These are phyloP conservation scores for Aplysia californica DNA, from an alignment of 1,140 invertebrate genomes.

Conservation along the genomic window DNA sequence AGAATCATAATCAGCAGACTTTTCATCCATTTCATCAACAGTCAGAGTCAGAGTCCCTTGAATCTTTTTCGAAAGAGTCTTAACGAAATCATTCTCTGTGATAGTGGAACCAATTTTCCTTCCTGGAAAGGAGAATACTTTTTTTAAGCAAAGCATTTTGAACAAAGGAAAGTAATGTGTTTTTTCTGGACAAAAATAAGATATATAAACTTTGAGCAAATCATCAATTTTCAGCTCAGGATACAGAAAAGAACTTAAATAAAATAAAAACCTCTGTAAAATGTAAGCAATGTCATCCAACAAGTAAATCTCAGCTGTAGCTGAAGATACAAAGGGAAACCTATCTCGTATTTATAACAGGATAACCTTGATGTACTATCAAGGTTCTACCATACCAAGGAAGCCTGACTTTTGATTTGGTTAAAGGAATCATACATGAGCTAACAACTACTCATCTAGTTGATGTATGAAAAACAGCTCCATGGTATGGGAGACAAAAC, in stretches of 20 bases:
- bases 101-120: constrained; percentile 53
- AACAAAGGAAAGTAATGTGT: not conserved
- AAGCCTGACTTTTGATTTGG: too few relatives aligned
- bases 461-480: too few relatives aligned
- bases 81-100: constrained; percentile 71
- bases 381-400: too few relatives aligned
- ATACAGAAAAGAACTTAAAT: not conserved
- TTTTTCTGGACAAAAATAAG: not conserved
- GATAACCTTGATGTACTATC: too few relatives aligned
- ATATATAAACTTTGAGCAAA: too few relatives aligned
- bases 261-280: not conserved
- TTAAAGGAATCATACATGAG: too few relatives aligned
- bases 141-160: not conserved
- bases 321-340: too few relatives aligned
- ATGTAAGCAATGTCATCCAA: not conserved
- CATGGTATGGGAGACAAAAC: too few relatives aligned
- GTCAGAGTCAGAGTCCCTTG: constrained; percentile 58
- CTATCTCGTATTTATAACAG: too few relatives aligned
- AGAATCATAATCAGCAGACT: constrained; percentile 75
- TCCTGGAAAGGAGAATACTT: constrained; percentile 24
- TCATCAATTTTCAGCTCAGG: not conserved
- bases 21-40: constrained; percentile 44
- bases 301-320: too few relatives aligned
- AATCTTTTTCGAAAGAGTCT: constrained; percentile 56
- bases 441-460: too few relatives aligned